Base-by-base conservation (phyloP, 2,113 vertebrate species). In the Melanocharis versteri region DNA sequence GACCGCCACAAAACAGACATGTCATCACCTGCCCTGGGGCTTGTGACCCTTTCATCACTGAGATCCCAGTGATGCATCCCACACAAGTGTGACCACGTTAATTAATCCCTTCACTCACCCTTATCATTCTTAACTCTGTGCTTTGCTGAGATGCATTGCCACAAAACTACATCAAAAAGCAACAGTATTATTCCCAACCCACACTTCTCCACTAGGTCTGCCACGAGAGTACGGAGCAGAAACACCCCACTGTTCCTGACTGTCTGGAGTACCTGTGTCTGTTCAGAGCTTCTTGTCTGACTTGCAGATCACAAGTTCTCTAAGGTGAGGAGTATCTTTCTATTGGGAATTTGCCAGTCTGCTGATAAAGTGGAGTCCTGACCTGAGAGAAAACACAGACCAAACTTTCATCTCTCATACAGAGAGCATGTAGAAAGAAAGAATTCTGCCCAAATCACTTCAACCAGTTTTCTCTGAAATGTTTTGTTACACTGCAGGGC, bases 211-310 rank as follows among this genome's bases (percentile, higher is more conserved):
- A 23, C 53, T 26, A n/a, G 12, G 17, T 18, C 31, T 45, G 40
- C 24, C 35, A 16, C 37, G 3, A 5, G 31, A 79, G 18, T 1
- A 3, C 6, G 0, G 6, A 57, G 42, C 28, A 72, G 54, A 56
- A 86, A 48, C 0, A 3, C 0, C 9, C 19, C 20, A 16, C 19
- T 3, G 0, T 48, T 90, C 45, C 56, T 45, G 50, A 30, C 20
- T 21, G 5, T 12, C 50, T 23, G 19, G 27, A 1, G 1, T 35
- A 61, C 31, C 31, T 30, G 20, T 12, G 11, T 79, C 44, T 30
- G 4, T 83, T 82, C 3, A 6, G 66, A 68, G 28, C 44, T 71
- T 75, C 87, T 56, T 13, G 30, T 66, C 60, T 6, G 2, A 27
- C 51, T 87, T n/a, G 60, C 45, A 69, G 33, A 72, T 13, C 21